A percentile compares a stretch with the other conserved stretches of the same genome.
Conservation (phyloP, 2,797 vertebrate genomes). For the Malacoctenus gilli region DNA sequence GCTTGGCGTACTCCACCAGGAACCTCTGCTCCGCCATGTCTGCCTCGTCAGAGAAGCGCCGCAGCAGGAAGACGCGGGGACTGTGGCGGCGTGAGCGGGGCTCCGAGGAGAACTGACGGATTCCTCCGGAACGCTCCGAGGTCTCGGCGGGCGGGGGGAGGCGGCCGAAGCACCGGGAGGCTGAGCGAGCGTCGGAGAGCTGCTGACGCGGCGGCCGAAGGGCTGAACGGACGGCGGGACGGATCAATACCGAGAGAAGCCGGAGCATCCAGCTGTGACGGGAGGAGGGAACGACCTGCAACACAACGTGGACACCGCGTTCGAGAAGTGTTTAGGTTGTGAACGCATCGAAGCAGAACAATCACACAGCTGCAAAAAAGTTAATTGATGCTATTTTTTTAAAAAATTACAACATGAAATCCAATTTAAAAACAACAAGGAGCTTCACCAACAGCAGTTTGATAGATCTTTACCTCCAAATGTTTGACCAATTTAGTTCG, state of each 20-base stretch:
- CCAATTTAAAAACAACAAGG: too few species aligned
- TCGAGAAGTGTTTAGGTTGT: too few species aligned
- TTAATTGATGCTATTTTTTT: too few species aligned
- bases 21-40: conserved; percentile 95
- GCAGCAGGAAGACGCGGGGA: conserved; percentile 17
- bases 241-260: conserved; percentile 43
- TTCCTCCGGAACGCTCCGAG: background rate
- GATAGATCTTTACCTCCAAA: too few species aligned
- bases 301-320: too few species aligned
- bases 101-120: background rate
- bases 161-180: conserved; percentile 8
- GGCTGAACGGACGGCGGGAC: conserved; percentile 52
- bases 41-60: conserved; percentile 45
- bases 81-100: background rate
- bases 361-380: too few species aligned
- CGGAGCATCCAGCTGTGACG: conserved; percentile 80
- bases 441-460: too few species aligned
- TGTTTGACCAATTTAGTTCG: too few species aligned
- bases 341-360: too few species aligned
- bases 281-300: too few species aligned
- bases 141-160: too few species aligned
- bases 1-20: conserved; percentile 96
- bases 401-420: too few species aligned
- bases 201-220: conserved; percentile 9
- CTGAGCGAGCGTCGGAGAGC: conserved; percentile 6